Base-by-base conservation (phyloP, 2,797 vertebrate genomes). In the Thamnophis elegans region DNA sequence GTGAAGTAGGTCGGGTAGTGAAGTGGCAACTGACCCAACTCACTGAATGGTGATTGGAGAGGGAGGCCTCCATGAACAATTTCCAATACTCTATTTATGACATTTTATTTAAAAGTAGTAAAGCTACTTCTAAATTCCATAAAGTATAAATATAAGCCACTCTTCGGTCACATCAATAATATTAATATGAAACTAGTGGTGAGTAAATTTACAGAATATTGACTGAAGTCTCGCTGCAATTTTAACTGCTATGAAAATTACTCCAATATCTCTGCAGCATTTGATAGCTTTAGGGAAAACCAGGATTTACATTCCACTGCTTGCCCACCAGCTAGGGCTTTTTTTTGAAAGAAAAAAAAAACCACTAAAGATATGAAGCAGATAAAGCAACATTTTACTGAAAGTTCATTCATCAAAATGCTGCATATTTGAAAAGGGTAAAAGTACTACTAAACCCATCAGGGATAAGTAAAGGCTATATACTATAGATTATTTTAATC, bases 401-500 rank as follows among this genome's bases (percentile, higher is more conserved):
- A 99, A 99, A 99, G 99, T 99, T 99, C 99, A 99, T 99, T 99
- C 98, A 99, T 99, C 99, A 99, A 98, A 98, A 98, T 97, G 98
- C 98, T 98, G 98, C 98, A 99, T 99, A 98, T 99, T 99, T 99
- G 99, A 99, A 99, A 99, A 99, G 99, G 99, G 99, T 99, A 99
- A 99, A 99, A 99, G 98, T 98, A 98, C 98, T 98, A 98, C 98
- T 97, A 98, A 98, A 98, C 98, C 97, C 99, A 99, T 99, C 99
- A 99, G 98, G 97, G 98, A 98, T 98, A 99, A 98, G 98, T 99
- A 99, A 99, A 99, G 99, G 99, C 99, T 99, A 99, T 99, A 99
- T 99, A 99, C 99, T 99, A 99, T 99, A 99, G 99, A 99, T 99
- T 99, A 99, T 99, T 99, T 99, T 99, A 99, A 99, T 99, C 99